Percentiles rank a stretch among this genome's conserved stretches.
phyloP scores from a whole-genome alignment of 1,140 invertebrate genomes.

The Colletes gigas region DNA sequence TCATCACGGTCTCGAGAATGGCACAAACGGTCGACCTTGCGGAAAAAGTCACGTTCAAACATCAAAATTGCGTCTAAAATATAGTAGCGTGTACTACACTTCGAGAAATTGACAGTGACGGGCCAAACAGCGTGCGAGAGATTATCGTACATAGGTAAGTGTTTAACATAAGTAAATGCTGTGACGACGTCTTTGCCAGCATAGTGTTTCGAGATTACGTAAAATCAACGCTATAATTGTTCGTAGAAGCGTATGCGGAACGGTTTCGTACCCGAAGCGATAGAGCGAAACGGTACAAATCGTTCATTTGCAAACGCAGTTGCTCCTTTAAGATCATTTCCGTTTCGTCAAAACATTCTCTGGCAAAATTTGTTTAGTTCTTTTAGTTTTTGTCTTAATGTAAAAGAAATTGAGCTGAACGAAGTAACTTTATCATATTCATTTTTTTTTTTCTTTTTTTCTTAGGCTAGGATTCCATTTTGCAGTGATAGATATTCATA shows the following conservation, averaged over 20 bases:
- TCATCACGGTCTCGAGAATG: conserved; percentile 48
- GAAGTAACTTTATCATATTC: conserved; percentile 14
- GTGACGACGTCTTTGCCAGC: conserved; percentile 10
- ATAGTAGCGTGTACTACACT: conserved; percentile 66
- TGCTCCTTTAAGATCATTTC: not conserved
- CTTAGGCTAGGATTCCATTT: conserved; percentile 44
- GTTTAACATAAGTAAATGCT: conserved; percentile 47
- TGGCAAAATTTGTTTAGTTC: not conserved
- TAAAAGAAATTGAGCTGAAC: conserved; percentile 29
- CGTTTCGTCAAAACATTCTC: not conserved
- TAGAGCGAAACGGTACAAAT: conserved; percentile 20
- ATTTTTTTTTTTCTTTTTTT: conserved; percentile 7
- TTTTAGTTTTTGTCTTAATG: not conserved
- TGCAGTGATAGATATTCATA: conserved; percentile 31
- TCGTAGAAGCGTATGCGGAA: conserved; percentile 47
- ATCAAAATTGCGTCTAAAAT: conserved; percentile 71
- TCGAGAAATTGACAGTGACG: conserved; percentile 74
- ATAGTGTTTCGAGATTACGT: conserved; percentile 31
- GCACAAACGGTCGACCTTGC: conserved; percentile 47
- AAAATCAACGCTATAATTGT: conserved; percentile 42
- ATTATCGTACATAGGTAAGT: conserved; percentile 45
- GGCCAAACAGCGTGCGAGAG: conserved; percentile 61
- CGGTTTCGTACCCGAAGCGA: conserved; percentile 63
- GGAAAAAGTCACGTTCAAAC: conserved; percentile 44
- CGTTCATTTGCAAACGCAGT: not conserved